Conservation (phyloP, 2,888 invertebrate species). For the Ormyrus labotus region DNA sequence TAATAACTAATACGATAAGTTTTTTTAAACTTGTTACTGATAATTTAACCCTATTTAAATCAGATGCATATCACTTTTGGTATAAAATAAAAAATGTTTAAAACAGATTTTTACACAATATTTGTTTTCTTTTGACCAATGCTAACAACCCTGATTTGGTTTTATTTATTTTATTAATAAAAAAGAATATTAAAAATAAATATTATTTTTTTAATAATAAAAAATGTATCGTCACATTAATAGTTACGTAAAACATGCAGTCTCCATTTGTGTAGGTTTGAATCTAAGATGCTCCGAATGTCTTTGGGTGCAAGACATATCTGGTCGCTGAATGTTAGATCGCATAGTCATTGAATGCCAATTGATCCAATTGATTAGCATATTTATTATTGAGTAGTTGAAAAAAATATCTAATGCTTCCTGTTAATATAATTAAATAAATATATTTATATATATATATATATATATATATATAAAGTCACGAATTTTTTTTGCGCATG, state of each 20-base stretch:
- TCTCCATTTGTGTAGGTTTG: conserved; percentile 42
- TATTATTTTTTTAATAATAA: conserved; percentile 36
- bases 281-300: conserved; percentile 44
- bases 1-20: not conserved
- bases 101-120: conserved; percentile 18
- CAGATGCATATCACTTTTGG: conserved; percentile 46
- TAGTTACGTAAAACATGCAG: conserved; percentile 48
- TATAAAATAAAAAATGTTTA: conserved; percentile 12
- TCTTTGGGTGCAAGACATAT: conserved; percentile 43
- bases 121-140: conserved; percentile 18
- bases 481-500: not conserved
- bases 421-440: conserved; percentile 26
- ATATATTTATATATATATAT: not conserved
- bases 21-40: conserved; percentile 31
- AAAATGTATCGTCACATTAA: conserved; percentile 44
- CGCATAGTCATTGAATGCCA: conserved; percentile 32
- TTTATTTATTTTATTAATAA: not conserved
- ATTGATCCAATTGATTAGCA: conserved; percentile 45
- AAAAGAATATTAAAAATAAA: not conserved
- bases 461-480: not conserved
- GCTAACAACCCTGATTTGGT: conserved; percentile 29
- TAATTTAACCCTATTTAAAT: conserved; percentile 38
- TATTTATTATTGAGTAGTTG: conserved; percentile 21
- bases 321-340: conserved; percentile 42
- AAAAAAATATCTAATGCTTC: conserved; percentile 38